Base-by-base conservation (phyloP, 2,113 vertebrate species). In the Petrocephalus microphthalmus region DNA sequence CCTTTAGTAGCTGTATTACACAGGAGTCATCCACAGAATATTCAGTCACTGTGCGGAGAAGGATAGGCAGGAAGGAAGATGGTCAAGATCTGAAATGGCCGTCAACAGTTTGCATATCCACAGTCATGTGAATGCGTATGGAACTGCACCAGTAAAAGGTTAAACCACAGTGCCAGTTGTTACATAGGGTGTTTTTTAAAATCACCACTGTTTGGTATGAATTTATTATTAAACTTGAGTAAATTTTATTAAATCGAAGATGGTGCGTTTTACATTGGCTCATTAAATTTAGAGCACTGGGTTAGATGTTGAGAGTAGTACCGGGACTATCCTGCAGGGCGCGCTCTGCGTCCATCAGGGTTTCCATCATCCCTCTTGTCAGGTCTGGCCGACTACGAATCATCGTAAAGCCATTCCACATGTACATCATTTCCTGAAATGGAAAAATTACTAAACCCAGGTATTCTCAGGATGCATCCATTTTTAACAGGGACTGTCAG, bases 341-440 rank as follows among this genome's bases (percentile, higher is more conserved):
- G 89, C 91, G 93, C 93, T 97, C 95, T 2, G 95, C 95, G 78
- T 94, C 93, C 87, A 91, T 89, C 67, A 97, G 88, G 2, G 95
- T 95, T 91, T 95, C 93, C 94, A 97, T 90, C 91, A 96, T 94
- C 47, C 94, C 95, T 22, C 94, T 88, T 5, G 95, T 95, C 87
- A 96, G 56, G 67, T 93, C 91, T 0, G 93, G 90, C 74, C 94
- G 92, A 89, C 95, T 95, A 4, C 95, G 94, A 1, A 96, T 91
- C 5, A 96, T 91, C 2, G 93, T 92, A 88, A 95, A 96, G 52
- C 96, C 95, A 22, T 96, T 96, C 96, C 96, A 96, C 29, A 96
- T 93, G 2, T 96, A 96, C 95, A 96, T 96, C 94, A 96, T 95
- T 92, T 96, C 95, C 96, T 96, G 91, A 5, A 87, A 87, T 29